phyloP scores from a whole-genome alignment of 2,797 vertebrate genomes.

The Tenualosa ilisha region DNA sequence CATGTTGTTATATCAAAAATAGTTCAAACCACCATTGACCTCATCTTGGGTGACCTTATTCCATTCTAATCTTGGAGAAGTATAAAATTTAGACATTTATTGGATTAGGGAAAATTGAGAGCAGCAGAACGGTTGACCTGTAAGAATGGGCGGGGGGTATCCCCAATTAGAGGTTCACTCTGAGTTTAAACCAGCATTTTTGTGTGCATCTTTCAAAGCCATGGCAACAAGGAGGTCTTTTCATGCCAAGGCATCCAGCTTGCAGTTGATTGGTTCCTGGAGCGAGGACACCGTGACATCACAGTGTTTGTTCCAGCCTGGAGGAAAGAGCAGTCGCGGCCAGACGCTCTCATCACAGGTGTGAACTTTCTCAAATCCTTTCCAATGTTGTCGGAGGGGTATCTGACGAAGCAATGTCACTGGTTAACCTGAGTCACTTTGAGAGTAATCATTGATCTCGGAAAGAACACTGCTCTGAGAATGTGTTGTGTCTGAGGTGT shows the following conservation, averaged over 20 bases:
- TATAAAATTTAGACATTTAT: neutral
- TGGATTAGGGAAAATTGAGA: neutral
- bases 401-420: no score
- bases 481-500: no score
- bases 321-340: constrained; percentile 95
- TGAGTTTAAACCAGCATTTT: neutral
- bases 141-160: neutral
- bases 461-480: no score
- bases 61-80: neutral
- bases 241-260: constrained; percentile 95
- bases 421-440: no score
- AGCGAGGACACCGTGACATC: constrained; percentile 88
- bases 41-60: neutral
- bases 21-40: neutral
- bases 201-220: constrained; percentile 72
- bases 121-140: neutral
- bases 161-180: neutral
- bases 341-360: constrained; percentile 93
- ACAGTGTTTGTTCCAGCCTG: constrained; percentile 95
- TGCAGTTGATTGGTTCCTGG: constrained; percentile 95
- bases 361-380: constrained; percentile 35
- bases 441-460: no score
- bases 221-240: constrained; percentile 96
- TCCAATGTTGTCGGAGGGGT: no score
- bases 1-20: no score